These are phyloP conservation scores for Uria lomvia DNA, from an alignment of 2,113 vertebrate genomes.

Conservation along the genomic window DNA sequence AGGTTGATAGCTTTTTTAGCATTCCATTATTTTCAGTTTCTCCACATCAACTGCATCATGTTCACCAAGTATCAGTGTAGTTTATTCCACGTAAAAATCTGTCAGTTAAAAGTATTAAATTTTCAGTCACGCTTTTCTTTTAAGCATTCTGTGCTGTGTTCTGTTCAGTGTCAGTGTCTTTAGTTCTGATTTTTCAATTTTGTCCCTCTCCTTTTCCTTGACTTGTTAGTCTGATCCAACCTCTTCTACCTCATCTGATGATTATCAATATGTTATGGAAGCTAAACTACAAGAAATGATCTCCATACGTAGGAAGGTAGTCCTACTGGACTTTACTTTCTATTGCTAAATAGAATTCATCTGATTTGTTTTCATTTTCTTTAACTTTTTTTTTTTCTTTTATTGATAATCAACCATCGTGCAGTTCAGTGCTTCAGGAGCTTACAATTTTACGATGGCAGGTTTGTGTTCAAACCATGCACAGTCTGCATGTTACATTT, in stretches of 20 bases:
- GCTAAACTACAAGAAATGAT: conserved; percentile 98
- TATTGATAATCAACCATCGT: conserved; percentile 86
- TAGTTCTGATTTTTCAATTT: conserved; percentile 90
- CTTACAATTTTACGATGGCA: conserved; percentile 81
- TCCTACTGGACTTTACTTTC: conserved; percentile 88
- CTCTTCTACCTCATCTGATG: conserved; percentile 94
- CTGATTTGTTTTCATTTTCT: conserved; percentile 78
- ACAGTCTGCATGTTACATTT: conserved; percentile 87
- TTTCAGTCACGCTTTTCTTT: conserved; percentile 79
- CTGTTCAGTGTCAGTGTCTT: conserved; percentile 81
- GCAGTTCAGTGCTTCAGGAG: conserved; percentile 84
- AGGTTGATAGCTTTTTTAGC: conserved; percentile 74
- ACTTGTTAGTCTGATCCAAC: conserved; percentile 92
- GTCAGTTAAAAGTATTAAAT: conserved; percentile 69
- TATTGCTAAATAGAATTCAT: conserved; percentile 86
- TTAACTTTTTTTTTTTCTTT: conserved; percentile 71
- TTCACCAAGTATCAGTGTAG: conserved; percentile 70
- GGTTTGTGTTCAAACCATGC: conserved; percentile 85
- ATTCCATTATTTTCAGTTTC: conserved; percentile 73
- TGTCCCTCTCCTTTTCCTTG: conserved; percentile 94
- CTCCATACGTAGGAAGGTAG: conserved; percentile 99
- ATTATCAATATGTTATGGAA: conserved; percentile 99
- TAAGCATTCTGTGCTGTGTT: conserved; percentile 83
- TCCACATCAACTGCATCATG: conserved; percentile 62
- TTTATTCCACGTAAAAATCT: conserved; percentile 71